These are phyloP conservation scores for Alces alces DNA, from an alignment of 2,113 vertebrate species.

Conservation along the genomic window DNA sequence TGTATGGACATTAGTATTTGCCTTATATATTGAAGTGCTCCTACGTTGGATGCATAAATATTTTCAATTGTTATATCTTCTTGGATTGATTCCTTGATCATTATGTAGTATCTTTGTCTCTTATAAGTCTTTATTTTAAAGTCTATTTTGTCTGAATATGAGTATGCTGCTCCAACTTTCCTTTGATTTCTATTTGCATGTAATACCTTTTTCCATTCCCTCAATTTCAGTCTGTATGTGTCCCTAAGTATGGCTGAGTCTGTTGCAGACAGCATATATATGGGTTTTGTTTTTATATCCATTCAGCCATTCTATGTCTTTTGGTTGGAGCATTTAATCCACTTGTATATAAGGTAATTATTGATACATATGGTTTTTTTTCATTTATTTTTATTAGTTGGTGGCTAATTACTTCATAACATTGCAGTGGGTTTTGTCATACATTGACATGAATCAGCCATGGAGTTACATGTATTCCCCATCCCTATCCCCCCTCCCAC, in stretches of 20 bases:
- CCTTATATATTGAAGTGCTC: background rate
- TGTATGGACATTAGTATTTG: background rate
- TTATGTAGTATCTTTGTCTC: background rate
- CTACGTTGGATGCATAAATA: background rate
- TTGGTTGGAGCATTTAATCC: background rate
- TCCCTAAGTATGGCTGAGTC: background rate
- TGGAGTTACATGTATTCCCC: no score
- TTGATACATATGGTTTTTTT: background rate
- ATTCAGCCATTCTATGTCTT: background rate
- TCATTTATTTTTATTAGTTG: no score
- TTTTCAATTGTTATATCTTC: background rate
- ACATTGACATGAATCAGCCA: no score
- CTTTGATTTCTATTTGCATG: background rate
- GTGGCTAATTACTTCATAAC: no score
- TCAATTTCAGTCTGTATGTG: background rate
- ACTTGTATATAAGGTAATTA: background rate
- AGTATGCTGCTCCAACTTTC: background rate
- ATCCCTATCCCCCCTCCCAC: no score
- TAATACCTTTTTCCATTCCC: background rate
- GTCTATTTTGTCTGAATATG: background rate
- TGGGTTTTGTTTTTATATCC: background rate
- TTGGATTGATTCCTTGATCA: background rate
- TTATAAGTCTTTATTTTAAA: background rate
- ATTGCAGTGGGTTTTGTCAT: no score
- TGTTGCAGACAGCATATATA: background rate